Evolutionary conservation across 1,140 invertebrate species (phyloP).

Genomic region (Scaptomyza pallida): DNA sequence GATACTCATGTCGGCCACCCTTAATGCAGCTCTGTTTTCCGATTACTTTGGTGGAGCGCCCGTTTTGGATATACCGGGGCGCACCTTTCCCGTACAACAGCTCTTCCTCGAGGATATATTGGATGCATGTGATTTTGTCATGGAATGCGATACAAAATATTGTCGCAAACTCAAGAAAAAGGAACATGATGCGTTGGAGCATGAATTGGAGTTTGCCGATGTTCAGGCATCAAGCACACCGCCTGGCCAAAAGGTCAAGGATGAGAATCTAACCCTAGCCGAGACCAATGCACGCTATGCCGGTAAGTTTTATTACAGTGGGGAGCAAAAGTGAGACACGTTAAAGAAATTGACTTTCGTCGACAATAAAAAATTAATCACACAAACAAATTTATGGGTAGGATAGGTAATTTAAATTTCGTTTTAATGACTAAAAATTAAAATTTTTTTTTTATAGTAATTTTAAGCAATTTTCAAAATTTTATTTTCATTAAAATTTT

Average conservation of each 20-base stretch:
- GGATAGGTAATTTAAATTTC: too few relatives aligned
- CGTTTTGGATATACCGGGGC: conserved; percentile 89
- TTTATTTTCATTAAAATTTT: too few relatives aligned
- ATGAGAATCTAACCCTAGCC: conserved; percentile 88
- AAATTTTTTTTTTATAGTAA: too few relatives aligned
- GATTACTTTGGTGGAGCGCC: conserved; percentile 90
- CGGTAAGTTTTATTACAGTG: too few relatives aligned
- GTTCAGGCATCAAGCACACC: conserved; percentile 84
- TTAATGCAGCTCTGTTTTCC: conserved; percentile 92
- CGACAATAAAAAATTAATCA: too few relatives aligned
- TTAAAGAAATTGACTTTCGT: too few relatives aligned
- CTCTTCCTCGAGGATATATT: conserved; percentile 91
- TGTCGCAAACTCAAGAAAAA: conserved; percentile 87
- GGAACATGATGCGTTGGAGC: conserved; percentile 74
- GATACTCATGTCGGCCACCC: conserved; percentile 94
- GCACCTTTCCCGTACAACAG: conserved; percentile 93
- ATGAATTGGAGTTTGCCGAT: conserved; percentile 86
- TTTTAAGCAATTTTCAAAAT: too few relatives aligned
- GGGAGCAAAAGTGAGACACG: too few relatives aligned
- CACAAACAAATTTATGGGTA: too few relatives aligned
- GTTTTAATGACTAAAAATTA: too few relatives aligned
- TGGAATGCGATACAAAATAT: conserved; percentile 90
- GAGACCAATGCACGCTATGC: conserved; percentile 87
- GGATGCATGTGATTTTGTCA: conserved; percentile 87
- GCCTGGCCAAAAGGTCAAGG: conserved; percentile 87